Base-by-base conservation (phyloP, 2,888 invertebrate genomes). In the Gymnocheta viridis region DNA sequence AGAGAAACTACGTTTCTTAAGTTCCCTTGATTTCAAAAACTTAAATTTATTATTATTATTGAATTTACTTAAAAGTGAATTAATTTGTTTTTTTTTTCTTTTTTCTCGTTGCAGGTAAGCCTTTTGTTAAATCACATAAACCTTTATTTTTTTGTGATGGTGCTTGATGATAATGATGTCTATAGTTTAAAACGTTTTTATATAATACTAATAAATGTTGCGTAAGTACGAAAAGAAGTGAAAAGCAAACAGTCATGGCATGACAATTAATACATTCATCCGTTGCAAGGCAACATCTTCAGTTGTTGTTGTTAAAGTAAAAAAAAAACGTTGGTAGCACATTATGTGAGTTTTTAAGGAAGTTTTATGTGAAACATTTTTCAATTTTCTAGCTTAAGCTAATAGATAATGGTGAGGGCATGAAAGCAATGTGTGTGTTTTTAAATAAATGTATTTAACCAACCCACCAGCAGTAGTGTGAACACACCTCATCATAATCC, bases 71-170 rank as follows among this genome's bases (percentile, higher is more conserved):
- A 66, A 58, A 67, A 47, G 70, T n/a, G 1, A 66, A 62, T 47
- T 54, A 69, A 69, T 69, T 27, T 19, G 6, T 47, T n/a, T 72
- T 1, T 49, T 35, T 44, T 60, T 51, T 49, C 5, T 58, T 58
- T 38, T 44, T 51, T 74, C n/a, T 80, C 58, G 9, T 81, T 82
- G 44, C 74, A 82, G 81, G 81, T 82, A 82, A 82, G 81, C 47
- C 47, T 56, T 29, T 22, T 56, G n/a, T 62, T 35, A 60, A 49
- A 38, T 49, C 19, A 22, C 17, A 49, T 66, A 17, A 62, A 70
- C 19, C 22, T 38, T 54, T 17, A 6, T 35, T 67, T 58, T 49
- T 32, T 27, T 24, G 24, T 51, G 56, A 4, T 56, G 32, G 0
- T 32, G n/a, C 2, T 29, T 54, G 54, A 19, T 62, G 60, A 32